phyloP scores from a whole-genome alignment of 2,113 vertebrate genomes.

The Suricata suricatta region DNA sequence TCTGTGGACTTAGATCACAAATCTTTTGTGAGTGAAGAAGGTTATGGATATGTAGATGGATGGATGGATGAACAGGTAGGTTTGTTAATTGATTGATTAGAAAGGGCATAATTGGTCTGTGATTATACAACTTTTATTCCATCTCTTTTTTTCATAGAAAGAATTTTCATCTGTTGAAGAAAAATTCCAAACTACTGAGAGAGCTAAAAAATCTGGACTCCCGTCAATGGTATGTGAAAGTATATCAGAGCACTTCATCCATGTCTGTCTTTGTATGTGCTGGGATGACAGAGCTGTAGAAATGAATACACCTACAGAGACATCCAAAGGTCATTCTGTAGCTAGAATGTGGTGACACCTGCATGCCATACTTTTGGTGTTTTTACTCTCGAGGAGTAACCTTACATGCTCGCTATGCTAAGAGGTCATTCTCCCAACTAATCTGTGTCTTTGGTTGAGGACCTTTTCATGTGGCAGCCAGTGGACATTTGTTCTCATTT shows the following conservation, averaged over 20 bases:
- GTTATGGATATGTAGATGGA: background rate
- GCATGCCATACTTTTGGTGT: background rate
- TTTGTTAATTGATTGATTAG: background rate
- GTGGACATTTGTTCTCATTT: background rate
- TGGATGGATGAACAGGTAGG: background rate
- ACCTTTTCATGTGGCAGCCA: background rate
- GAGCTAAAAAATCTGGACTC: constrained; percentile 99
- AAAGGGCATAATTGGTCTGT: background rate
- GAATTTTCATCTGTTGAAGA: constrained; percentile 98
- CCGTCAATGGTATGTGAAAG: constrained; percentile 93
- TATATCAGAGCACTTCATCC: background rate
- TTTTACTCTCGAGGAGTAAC: background rate
- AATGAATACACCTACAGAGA: background rate
- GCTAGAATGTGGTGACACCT: background rate
- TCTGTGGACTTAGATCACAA: background rate
- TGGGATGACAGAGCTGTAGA: background rate
- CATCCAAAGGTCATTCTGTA: background rate
- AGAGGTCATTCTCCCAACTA: background rate
- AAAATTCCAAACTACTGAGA: constrained; percentile 97
- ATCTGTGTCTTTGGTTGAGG: background rate
- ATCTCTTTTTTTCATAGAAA: constrained; percentile 86
- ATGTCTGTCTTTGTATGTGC: background rate
- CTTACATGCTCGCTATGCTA: background rate
- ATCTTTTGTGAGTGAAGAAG: background rate
- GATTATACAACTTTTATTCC: constrained; percentile 44